Evolutionary conservation across 2,888 invertebrate genomes (phyloP).

Genomic region (Hemithea aestivaria): DNA sequence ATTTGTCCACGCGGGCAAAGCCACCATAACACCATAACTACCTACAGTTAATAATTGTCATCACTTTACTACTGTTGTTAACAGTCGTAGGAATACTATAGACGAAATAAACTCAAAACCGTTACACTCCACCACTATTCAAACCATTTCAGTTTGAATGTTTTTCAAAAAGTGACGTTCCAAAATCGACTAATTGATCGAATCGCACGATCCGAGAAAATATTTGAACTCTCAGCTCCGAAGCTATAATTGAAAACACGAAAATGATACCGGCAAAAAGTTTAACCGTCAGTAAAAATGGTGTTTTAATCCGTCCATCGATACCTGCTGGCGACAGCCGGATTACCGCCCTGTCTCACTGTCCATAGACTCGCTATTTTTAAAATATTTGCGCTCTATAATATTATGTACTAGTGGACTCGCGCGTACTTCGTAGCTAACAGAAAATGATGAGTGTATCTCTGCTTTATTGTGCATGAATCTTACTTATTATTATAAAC

Average conservation of each 20-base stretch:
- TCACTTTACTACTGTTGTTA: slow-evolving; percentile 56
- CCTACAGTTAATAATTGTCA: too few species aligned
- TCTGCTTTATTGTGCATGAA: too few species aligned
- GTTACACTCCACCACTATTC: slow-evolving; percentile 3
- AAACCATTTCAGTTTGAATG: slow-evolving; percentile 7
- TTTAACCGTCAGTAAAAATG: slow-evolving; percentile 66
- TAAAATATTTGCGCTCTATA: slow-evolving; percentile 36
- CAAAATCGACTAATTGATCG: slow-evolving; percentile 17
- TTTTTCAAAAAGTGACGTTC: slow-evolving; percentile 2
- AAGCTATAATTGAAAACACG: slow-evolving; percentile 52
- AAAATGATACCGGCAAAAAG: slow-evolving; percentile 53
- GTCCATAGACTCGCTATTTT: slow-evolving; percentile 42
- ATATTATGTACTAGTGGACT: too few species aligned
- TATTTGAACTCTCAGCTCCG: slow-evolving; percentile 30
- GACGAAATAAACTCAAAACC: slow-evolving; percentile 15
- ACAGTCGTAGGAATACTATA: slow-evolving; percentile 43
- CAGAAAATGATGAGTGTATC: too few species aligned
- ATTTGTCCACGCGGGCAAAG: too few species aligned
- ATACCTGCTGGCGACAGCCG: slow-evolving; percentile 67
- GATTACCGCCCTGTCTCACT: slow-evolving; percentile 59
- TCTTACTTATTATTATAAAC: too few species aligned
- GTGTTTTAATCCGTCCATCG: slow-evolving; percentile 73
- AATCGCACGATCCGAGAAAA: slow-evolving; percentile 14
- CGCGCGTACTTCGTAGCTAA: too few species aligned
- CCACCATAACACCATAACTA: slow-evolving; percentile 42